phyloP scores from a whole-genome alignment of 2,888 invertebrate species.

The Dendrolimus pini region DNA sequence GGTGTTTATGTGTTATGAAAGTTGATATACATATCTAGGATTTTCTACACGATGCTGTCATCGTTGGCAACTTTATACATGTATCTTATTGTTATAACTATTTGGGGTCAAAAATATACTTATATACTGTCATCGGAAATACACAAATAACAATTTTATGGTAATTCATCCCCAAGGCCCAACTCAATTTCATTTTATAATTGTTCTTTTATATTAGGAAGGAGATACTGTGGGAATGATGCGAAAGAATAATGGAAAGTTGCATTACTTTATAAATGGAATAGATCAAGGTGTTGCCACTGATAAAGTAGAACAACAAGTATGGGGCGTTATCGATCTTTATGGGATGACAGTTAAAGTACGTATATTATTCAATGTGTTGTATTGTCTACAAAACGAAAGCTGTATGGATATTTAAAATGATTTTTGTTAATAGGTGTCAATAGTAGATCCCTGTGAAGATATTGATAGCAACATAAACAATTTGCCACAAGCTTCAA shows the following conservation, averaged over 20 bases:
- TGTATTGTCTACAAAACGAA: not conserved
- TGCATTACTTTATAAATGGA: slow-evolving; percentile 96
- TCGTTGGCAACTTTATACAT: too few species aligned
- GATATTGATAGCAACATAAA: slow-evolving; percentile 81
- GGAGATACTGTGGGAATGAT: slow-evolving; percentile 96
- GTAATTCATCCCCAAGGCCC: too few species aligned
- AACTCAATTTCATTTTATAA: too few species aligned
- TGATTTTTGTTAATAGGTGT: slow-evolving; percentile 68
- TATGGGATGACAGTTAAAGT: slow-evolving; percentile 93
- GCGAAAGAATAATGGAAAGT: slow-evolving; percentile 87
- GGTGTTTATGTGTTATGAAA: too few species aligned
- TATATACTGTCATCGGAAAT: too few species aligned
- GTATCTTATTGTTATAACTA: too few species aligned
- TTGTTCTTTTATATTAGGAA: slow-evolving; percentile 70
- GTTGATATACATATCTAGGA: too few species aligned
- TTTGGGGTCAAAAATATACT: too few species aligned
- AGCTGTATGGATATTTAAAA: not conserved
- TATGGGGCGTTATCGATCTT: slow-evolving; percentile 96
- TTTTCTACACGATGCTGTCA: too few species aligned
- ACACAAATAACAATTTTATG: too few species aligned
- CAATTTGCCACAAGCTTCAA: slow-evolving; percentile 22
- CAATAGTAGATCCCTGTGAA: slow-evolving; percentile 90
- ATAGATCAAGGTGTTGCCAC: slow-evolving; percentile 95
- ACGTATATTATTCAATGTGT: slow-evolving; percentile 8
- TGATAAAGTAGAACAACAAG: slow-evolving; percentile 84